Evolutionary conservation across 2,797 vertebrate species (phyloP), one percentile per base, ranked within the genome.

Genomic region (Myotis vivesi): DNA sequence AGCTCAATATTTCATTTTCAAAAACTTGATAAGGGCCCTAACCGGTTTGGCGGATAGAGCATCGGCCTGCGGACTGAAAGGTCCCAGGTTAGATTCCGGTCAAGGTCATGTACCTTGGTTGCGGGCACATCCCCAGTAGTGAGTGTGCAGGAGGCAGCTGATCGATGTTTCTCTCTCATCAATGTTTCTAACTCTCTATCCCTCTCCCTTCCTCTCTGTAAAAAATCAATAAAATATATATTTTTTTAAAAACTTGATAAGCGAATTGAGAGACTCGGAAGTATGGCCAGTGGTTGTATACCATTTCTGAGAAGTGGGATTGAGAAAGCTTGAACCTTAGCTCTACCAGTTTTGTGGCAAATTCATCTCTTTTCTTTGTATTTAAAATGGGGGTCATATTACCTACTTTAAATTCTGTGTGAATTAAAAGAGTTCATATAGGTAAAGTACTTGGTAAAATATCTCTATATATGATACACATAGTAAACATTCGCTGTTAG

Each of bases 381-480:
- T 89, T 93, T 88, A 91, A 72, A 64, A 46, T 36, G 22, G 4
- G 16, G 11, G 36, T 57, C 19, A 20, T 64, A 71, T 62, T 55
- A 36, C 59, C 64, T 36, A 20, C 64, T 7, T 82, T 75, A 62
- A 55, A 41, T 91, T 82, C 68, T 86, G 0, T 77, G 81, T 59
- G 11, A 91, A 76, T 84, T 66, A 55, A 64, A 55, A 64, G 25
- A 53, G 30, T 53, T 71, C 13, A 13, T 86, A n/a, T 51, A 30
- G 20, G 25, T 66, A 89, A 93, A 44, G 16, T 44, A n/a, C 36
- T 87, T 94, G 69, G 62, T n/a, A 82, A 91, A 92, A 28, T 57
- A 51, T 2, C 44, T 62, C 8, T 57, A 5, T 72, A 22, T 82
- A 23, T 53, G 59, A 33, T 36, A 19, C 38, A 57, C 8, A 16